phyloP scores from a whole-genome alignment of 2,888 invertebrate genomes.

The Helleia helle region DNA sequence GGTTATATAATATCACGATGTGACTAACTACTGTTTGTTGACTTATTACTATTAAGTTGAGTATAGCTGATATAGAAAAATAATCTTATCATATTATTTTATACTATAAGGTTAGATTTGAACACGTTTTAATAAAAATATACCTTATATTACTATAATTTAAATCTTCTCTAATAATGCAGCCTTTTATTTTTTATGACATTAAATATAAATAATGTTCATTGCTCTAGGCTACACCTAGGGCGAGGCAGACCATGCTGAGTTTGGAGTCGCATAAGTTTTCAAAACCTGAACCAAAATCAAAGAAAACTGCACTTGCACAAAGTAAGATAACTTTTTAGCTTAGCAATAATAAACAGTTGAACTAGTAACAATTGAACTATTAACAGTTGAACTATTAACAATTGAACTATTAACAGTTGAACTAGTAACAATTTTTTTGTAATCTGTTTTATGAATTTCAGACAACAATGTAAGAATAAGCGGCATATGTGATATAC shows the following conservation, averaged over 20 bases:
- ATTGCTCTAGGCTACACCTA: constrained; percentile 31
- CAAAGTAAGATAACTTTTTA: too few relatives aligned
- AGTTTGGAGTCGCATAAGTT: constrained; percentile 40
- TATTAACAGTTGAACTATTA: not conserved
- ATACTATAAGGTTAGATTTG: too few relatives aligned
- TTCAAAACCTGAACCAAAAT: constrained; percentile 37
- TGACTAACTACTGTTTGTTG: too few relatives aligned
- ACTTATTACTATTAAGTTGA: too few relatives aligned
- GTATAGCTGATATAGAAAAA: too few relatives aligned
- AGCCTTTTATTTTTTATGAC: too few relatives aligned
- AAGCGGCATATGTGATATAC: constrained; percentile 49
- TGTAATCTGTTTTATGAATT: constrained; percentile 13
- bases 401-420: not conserved
- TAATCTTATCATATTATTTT: too few relatives aligned
- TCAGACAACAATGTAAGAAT: constrained; percentile 32
- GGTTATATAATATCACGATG: too few relatives aligned
- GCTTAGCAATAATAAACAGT: too few relatives aligned
- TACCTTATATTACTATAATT: too few relatives aligned
- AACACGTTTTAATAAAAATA: too few relatives aligned
- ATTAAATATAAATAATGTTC: constrained; percentile 9
- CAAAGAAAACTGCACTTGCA: constrained; percentile 36
- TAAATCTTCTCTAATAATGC: too few relatives aligned
- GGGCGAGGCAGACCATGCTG: constrained; percentile 31
- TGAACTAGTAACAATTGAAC: not conserved
- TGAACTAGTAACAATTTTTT: not conserved